These are phyloP conservation scores for Holcopasites calliopsidis DNA, from an alignment of 1,140 invertebrate genomes.

Conservation along the genomic window DNA sequence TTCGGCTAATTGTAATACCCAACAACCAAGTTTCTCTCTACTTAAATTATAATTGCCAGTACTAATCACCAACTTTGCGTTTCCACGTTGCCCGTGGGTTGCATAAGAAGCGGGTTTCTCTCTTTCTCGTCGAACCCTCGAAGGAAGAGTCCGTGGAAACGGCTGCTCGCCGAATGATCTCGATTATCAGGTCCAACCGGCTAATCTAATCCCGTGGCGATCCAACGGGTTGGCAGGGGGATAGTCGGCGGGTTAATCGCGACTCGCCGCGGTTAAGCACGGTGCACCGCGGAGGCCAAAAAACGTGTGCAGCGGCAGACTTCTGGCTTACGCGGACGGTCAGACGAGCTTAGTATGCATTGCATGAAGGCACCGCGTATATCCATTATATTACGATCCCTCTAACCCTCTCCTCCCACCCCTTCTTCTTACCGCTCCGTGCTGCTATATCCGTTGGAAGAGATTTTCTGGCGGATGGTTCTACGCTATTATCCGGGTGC, in stretches of 20 bases:
- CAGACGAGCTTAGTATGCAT: conserved; percentile 63
- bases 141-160: background rate
- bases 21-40: too few species aligned
- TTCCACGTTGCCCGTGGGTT: too few species aligned
- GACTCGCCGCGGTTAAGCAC: conserved; percentile 6
- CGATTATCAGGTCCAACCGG: conserved; percentile 39
- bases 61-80: too few species aligned
- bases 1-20: background rate
- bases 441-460: conserved; percentile 61
- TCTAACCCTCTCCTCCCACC: background rate
- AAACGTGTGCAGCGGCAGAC: conserved; percentile 29
- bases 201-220: conserved; percentile 31
- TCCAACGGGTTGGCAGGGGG: background rate
- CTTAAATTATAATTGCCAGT: too few species aligned
- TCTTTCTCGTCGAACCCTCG: background rate
- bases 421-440: background rate
- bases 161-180: conserved; percentile 16
- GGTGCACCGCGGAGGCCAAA: conserved; percentile 5
- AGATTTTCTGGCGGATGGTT: conserved; percentile 66
- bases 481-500: conserved; percentile 59
- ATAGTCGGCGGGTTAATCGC: conserved; percentile 42
- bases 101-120: too few species aligned
- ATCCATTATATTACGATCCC: conserved; percentile 63
- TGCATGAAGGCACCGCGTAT: conserved; percentile 55
- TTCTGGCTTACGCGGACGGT: conserved; percentile 50